Conservation (phyloP, 92 coral and sea anemone genomes). For the Porites evermanni region DNA sequence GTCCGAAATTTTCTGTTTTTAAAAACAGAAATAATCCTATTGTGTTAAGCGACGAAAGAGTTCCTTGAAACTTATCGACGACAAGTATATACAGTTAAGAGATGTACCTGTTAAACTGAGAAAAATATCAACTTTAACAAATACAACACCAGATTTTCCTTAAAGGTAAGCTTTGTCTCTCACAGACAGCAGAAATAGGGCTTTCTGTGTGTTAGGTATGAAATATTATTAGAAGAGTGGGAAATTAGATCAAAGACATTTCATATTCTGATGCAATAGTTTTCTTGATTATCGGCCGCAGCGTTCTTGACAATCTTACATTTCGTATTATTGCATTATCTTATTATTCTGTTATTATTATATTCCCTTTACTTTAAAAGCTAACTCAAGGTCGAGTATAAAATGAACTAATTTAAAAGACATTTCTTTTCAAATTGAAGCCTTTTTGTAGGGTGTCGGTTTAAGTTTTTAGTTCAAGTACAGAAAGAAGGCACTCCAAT, state of each 20-base stretch:
- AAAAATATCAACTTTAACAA: conserved; percentile 18
- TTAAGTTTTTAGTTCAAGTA: too few relatives aligned
- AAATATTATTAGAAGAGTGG: not conserved
- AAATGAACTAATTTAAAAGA: not conserved
- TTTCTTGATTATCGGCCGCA: not conserved
- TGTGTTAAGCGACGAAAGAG: not conserved
- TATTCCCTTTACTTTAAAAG: not conserved
- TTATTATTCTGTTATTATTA: not conserved
- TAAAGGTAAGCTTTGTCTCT: conserved; percentile 8
- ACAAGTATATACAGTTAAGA: not conserved
- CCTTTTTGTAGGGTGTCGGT: too few relatives aligned
- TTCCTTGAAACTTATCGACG: conserved; percentile 1
- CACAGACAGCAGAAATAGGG: not conserved
- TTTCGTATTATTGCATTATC: not conserved
- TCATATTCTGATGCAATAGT: conserved; percentile 6
- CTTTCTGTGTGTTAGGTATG: not conserved
- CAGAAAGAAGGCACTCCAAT: not conserved
- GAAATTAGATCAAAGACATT: conserved; percentile 9
- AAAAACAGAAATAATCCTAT: not conserved
- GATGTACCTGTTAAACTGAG: conserved; percentile 46
- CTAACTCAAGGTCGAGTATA: not conserved
- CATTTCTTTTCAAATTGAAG: not conserved
- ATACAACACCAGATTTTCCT: not conserved
- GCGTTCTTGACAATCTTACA: not conserved
- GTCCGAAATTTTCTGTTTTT: not conserved